Base-by-base conservation (phyloP, 2,113 vertebrate genomes). In the Empidonax traillii region DNA sequence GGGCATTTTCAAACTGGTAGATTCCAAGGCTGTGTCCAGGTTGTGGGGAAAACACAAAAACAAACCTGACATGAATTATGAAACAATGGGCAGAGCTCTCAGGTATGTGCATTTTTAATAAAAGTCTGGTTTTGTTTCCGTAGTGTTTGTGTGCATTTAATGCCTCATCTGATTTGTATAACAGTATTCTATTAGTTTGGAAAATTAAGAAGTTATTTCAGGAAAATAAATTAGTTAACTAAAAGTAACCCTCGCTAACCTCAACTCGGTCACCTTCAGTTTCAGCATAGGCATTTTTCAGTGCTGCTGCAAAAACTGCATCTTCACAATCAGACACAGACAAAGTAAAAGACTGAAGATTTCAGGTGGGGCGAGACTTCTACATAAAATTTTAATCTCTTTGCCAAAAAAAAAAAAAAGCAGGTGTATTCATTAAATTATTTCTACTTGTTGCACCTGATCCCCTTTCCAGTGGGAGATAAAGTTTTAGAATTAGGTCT, bases 11-110 rank as follows among this genome's bases (percentile, higher is more conserved):
- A 99, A 99, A 88, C 94, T 99, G 93, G 99, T 99, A 30, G 99
- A 99, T 97, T 99, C 99, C 44, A 99, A 99, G 96, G 99, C 99
- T 17, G 99, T 99, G 51, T 99, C 99, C 68, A 98, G 97, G 80
- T 97, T 99, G 74, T 99, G 99, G 99, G 99, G 99, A 52, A 99
- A 99, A 96, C 99, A 99, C 97, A 99, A 99, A 98, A 99, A 99
- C 97, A 99, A 99, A 94, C 99, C 99, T 43, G 99, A 99, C 90
- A 99, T 99, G 99, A 99, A 99, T 97, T 99, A 99, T 73, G 99
- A 99, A 97, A 99, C 99, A 27, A 99, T 99, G 99, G 99, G 99
- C 90, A 98, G 99, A 98, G 99, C 99, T 77, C 99, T 99, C 97
- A 99, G 99, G 99, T 99, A 97, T 23, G 96, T 96, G 14, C 53